Evolutionary conservation across 2,797 vertebrate species (phyloP), one percentile per base, ranked within the genome.

Genomic region (Mus minutoides): DNA sequence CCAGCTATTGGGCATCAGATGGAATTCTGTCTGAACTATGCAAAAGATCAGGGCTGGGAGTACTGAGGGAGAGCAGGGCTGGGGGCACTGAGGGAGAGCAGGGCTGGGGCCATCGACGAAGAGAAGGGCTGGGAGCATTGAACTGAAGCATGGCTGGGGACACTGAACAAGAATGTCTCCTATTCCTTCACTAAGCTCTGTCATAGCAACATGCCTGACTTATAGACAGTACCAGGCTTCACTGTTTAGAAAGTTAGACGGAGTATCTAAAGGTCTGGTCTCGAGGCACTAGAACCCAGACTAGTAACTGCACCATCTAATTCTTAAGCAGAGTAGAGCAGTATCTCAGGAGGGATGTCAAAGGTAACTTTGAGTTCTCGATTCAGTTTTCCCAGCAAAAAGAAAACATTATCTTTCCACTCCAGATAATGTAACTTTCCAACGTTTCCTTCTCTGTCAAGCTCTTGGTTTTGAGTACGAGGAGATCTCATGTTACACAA

Each of bases 351-450:
- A 10, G 6, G 29, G 40, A 88, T 71, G 13, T 22, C 49, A 16
- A 16, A 64, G 19, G 52, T 43, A 56, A 85, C 62, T 83, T 62
- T 79, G 13, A 93, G 82, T 86, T 60, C 31, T 87, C 7, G 56
- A 76, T 96, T 92, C 43, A 71, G 85, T 4, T 29, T 92, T 90
- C 43, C 29, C 16, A 78, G 75, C 11, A 92, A 73, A 82, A 87
- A 19, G 22, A 71, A 56, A 54, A 54, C 22, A 54, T 22, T 22
- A 40, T 26, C 22, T 76, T 62, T 64, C 52, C 54, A 56, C n/a
- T 29, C 10, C 43, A 90, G 6, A n/a, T 64, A 60, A 73, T 9
- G 0, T 0, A 10, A 49, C 71, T 88, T 83, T 29, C 9, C 49
- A 14, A 46, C 29, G 0, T 56, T 49, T 31, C 21, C 77, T 54